Evolutionary conservation across 2,888 invertebrate species (phyloP), one percentile per base, ranked within the genome.

Genomic region (Campoletis raptor): DNA sequence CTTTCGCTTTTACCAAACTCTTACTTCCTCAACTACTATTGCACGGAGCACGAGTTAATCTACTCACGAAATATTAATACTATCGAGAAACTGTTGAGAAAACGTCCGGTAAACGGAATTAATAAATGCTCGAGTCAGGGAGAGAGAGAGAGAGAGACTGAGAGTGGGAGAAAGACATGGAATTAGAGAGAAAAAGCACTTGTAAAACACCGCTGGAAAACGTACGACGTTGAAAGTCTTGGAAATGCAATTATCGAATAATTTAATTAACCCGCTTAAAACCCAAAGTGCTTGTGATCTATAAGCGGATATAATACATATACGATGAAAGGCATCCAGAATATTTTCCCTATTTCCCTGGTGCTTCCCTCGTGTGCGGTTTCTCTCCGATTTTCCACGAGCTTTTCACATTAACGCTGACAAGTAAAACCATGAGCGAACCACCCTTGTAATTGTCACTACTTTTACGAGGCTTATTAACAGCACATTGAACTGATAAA

Each of bases 201-300:
- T 15, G 45, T 18, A 18, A 61, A 42, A 45, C 37, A 42, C 61
- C 48, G 21, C 8, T 64, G 77, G 18, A 2, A 18, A 52, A 21
- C 66, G 66, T 24, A n/a, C 36, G 36, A 54, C 40, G 37, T 42
- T 54, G 52, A 48, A 30, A 30, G 37, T 74, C 66, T 74, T 74
- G n/a, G n/a, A 54, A 54, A 54, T 81, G 24, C n/a, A 74, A 81
- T 81, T 74, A 81, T 24, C 30, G 40, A 54, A 42, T 81, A 81
- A 81, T 80, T 72, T 9, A 80, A 80, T 72, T 37, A 66, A 73
- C 64, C 18, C 10, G 42, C 18, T 81, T 66, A 7, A 40, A 21
- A 8, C 18, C 24, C 24, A 10, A 24, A 52, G 61, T 45, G 66
- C 52, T 21, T 21, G 30, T 69, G 6, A 79, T 73, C 66, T 48